These are phyloP conservation scores for Acanthochromis polyacanthus DNA, from an alignment of 2,113 vertebrate species.

Conservation along the genomic window DNA sequence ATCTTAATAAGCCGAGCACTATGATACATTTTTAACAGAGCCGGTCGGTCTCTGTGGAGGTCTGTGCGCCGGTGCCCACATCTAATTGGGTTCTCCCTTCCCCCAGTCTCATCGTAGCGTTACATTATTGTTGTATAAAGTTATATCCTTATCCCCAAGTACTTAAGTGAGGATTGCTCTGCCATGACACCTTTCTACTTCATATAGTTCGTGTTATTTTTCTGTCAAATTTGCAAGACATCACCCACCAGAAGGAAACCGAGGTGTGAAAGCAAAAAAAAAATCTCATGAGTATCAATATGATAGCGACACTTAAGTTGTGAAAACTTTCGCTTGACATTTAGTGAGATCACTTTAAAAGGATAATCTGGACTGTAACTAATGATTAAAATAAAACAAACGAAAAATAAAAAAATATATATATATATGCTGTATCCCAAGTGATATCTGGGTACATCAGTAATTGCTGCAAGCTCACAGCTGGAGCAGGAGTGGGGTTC, in stretches of 20 bases:
- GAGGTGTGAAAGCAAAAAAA: neutral
- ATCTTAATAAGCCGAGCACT: constrained; percentile 83
- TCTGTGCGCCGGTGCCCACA: constrained; percentile 71
- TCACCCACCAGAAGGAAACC: neutral
- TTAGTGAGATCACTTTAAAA: no score
- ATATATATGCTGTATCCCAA: neutral
- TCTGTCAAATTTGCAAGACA: constrained; percentile 7
- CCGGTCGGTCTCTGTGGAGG: constrained; percentile 55
- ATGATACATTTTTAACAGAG: constrained; percentile 75
- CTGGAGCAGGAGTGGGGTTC: neutral
- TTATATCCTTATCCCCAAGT: constrained; percentile 52
- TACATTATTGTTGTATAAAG: constrained; percentile 62
- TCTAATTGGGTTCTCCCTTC: constrained; percentile 77
- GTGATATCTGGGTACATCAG: neutral
- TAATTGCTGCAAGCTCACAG: neutral
- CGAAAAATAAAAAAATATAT: neutral
- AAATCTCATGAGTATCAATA: neutral
- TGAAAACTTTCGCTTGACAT: no score
- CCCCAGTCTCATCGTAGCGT: constrained; percentile 55
- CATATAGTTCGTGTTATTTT: constrained; percentile 6
- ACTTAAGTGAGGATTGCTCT: constrained; percentile 50
- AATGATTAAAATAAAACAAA: neutral
- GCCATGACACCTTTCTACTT: constrained; percentile 34
- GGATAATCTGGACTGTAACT: no score
- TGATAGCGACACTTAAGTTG: no score